Evolutionary conservation across 2,113 vertebrate genomes (phyloP).

Genomic region (Halcyon senegalensis): DNA sequence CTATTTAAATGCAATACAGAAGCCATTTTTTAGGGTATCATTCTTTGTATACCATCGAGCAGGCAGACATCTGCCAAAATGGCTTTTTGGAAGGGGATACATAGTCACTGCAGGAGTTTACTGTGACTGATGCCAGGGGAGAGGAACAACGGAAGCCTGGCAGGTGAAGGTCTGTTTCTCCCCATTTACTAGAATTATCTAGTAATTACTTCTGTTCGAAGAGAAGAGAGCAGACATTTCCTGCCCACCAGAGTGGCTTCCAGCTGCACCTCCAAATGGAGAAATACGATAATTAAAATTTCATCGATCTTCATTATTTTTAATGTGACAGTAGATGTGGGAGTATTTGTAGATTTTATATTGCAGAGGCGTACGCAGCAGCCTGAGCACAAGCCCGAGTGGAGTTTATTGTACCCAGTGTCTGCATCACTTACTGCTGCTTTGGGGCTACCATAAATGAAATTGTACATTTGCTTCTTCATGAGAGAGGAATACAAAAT

Average conservation of each 20-base stretch:
- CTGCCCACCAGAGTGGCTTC: neutral
- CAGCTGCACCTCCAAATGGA: neutral
- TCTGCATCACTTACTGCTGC: neutral
- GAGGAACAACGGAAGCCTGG: neutral
- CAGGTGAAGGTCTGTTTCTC: neutral
- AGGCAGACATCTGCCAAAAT: neutral
- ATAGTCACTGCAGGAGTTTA: neutral
- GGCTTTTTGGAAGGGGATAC: neutral
- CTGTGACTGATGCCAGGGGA: neutral
- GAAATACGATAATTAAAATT: neutral
- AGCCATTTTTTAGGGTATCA: neutral
- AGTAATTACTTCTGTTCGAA: constrained; percentile 7
- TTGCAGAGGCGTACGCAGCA: neutral
- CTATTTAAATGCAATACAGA: neutral
- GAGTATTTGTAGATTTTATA: neutral
- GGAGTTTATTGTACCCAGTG: neutral
- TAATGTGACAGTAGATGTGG: constrained; percentile 6
- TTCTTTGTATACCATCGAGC: neutral
- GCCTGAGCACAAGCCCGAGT: neutral
- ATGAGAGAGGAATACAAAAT: neutral
- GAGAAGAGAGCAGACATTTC: neutral
- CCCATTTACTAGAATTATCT: neutral
- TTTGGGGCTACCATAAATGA: neutral
- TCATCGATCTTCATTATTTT: constrained; percentile 22
- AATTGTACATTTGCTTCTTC: neutral